Evolutionary conservation across 2,113 vertebrate species (phyloP).

Genomic region (Anoplopoma fimbria): DNA sequence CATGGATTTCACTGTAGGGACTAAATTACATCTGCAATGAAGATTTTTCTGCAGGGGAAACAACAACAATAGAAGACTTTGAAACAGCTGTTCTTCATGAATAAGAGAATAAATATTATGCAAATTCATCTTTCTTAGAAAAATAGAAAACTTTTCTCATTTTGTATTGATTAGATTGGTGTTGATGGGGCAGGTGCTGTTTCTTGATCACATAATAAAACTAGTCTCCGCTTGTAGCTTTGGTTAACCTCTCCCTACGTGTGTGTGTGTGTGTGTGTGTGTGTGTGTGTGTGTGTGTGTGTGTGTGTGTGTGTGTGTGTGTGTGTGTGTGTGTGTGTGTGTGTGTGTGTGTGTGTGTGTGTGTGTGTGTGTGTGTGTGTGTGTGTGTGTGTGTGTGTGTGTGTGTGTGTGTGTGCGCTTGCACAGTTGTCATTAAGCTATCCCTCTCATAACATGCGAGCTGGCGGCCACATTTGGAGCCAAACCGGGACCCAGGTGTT

Average conservation of each 20-base stretch:
- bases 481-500: constrained; percentile 58
- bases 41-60: constrained; percentile 42
- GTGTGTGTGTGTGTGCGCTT: constrained; percentile 1
- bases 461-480: constrained; percentile 53
- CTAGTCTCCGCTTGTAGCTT: neutral
- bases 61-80: constrained; percentile 41
- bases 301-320: constrained; percentile 5
- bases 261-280: neutral
- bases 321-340: too few species aligned
- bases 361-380: constrained; percentile 5
- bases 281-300: neutral
- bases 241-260: neutral
- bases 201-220: constrained; percentile 11
- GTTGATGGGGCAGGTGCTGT: constrained; percentile 36
- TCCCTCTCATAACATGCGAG: constrained; percentile 27
- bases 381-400: constrained; percentile 9
- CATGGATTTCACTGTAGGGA: constrained; percentile 40
- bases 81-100: constrained; percentile 42
- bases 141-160: constrained; percentile 7
- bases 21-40: constrained; percentile 51
- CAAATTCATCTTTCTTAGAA: constrained; percentile 5
- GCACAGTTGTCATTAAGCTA: constrained; percentile 16
- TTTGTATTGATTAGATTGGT: constrained; percentile 24
- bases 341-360: constrained; percentile 6
- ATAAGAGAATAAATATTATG: constrained; percentile 4